Base-by-base conservation (phyloP, 2,888 invertebrate species). In the Bruchidius siliquastri region DNA sequence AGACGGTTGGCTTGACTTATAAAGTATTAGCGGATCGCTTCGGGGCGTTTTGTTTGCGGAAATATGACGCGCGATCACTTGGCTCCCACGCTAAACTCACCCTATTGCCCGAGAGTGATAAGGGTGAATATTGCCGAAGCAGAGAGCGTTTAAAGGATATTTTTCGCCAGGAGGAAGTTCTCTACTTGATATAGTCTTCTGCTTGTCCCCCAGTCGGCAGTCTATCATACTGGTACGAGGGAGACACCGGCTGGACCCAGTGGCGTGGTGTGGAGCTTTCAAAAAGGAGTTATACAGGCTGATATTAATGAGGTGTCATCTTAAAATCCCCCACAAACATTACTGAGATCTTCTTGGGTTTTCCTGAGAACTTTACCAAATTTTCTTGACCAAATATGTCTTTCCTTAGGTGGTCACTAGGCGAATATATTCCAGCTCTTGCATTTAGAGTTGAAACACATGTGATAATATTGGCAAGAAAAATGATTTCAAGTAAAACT, bases 1-100 rank as follows among this genome's bases (percentile, higher is more conserved):
- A 81, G 84, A 84, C 85, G 86, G 84, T 85, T 83, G 84, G 85
- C 84, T 87, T 86, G 85, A 85, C 85, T 86, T 86, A 85, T 86
- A 84, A 85, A 83, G 86, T 86, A 86, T 86, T 86, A 85, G 85
- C 84, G 85, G 85, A 85, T 85, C 85, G 80, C 85, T 85, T 74
- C 67, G 71, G 73, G 72, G 32, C 71, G 73, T 26, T 71, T 74
- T 74, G 67, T 70, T 71, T 71, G 22, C 49, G 13, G 22, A 26
- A 49, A 71, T 4, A 71, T 71, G 71, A 49, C 71, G 49, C 49
- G 20, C 2, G 20, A 67, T 21, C 66, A 8, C 32, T 21, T 10
- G 2, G n/a, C 71, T n/a, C 2, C 21, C 71, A 21, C 4, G 21
- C 67, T 3, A 71, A 26, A 67, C 21, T 67, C 67, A 10, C 20